Evolutionary conservation across 1,140 invertebrate species (phyloP).

Genomic region (Oedothorax gibbosus): DNA sequence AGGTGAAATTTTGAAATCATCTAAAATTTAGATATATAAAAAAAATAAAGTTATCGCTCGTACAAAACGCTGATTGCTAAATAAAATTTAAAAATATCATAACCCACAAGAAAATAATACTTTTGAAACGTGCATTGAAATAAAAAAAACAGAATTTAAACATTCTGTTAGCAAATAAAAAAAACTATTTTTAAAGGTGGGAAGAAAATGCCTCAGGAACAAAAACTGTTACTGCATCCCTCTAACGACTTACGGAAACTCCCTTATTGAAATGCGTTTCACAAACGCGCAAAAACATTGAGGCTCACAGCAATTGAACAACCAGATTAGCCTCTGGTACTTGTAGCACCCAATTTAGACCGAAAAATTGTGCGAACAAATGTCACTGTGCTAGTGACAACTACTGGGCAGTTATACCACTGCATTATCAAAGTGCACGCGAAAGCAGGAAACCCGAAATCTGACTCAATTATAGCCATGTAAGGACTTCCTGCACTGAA

Average conservation of each 20-base stretch:
- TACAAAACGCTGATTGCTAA: too few relatives aligned
- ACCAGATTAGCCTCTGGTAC: slow-evolving; percentile 19
- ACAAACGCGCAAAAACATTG: slow-evolving; percentile 7
- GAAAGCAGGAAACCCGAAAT: slow-evolving; percentile 48
- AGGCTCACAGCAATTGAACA: slow-evolving; percentile 12
- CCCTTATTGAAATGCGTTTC: slow-evolving; percentile 11
- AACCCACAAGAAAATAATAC: background rate
- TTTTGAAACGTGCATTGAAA: too few relatives aligned
- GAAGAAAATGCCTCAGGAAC: background rate
- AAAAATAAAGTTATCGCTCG: too few relatives aligned
- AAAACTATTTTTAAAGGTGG: background rate
- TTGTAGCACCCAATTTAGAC: background rate
- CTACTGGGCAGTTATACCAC: background rate
- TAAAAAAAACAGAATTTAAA: background rate
- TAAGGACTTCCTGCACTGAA: slow-evolving; percentile 34
- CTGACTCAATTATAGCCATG: slow-evolving; percentile 41
- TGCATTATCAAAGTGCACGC: slow-evolving; percentile 44
- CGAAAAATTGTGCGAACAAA: slow-evolving; percentile 19
- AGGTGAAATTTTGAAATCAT: too few relatives aligned
- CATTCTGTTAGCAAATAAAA: background rate
- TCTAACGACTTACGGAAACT: slow-evolving; percentile 43
- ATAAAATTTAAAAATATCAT: background rate
- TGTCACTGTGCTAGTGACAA: slow-evolving; percentile 19
- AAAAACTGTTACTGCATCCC: background rate
- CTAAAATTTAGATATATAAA: too few relatives aligned